Evolutionary conservation across 2,888 invertebrate genomes (phyloP).

Genomic region (Xanthia togata): DNA sequence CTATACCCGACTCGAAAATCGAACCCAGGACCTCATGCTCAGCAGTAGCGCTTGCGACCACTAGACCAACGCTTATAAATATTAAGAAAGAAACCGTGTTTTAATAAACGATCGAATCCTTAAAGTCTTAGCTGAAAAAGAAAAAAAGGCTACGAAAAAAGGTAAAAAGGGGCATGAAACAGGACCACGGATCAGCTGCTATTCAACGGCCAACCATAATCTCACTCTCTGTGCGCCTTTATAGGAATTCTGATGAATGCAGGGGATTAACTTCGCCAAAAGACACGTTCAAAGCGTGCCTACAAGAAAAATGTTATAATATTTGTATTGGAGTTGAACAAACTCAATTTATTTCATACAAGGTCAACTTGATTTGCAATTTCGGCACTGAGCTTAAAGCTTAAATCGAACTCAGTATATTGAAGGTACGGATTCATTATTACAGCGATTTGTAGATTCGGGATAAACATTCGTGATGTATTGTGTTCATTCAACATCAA

Average conservation of each 20-base stretch:
- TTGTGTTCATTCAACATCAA: slow-evolving; percentile 38
- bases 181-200: slow-evolving; percentile 56
- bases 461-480: slow-evolving; percentile 32
- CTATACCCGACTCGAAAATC: too few species aligned
- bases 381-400: slow-evolving; percentile 14
- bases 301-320: slow-evolving; percentile 61
- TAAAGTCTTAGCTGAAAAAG: slow-evolving; percentile 56
- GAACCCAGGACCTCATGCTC: too few species aligned
- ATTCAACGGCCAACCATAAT: slow-evolving; percentile 72
- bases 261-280: slow-evolving; percentile 70
- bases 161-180: slow-evolving; percentile 64
- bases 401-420: slow-evolving; percentile 30
- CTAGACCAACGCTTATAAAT: not conserved
- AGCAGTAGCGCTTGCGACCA: too few species aligned
- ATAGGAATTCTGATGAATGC: slow-evolving; percentile 71
- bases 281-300: slow-evolving; percentile 55
- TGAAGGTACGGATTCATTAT: slow-evolving; percentile 34
- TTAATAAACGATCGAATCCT: slow-evolving; percentile 42
- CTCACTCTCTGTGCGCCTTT: slow-evolving; percentile 67
- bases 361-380: slow-evolving; percentile 36
- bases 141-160: slow-evolving; percentile 62
- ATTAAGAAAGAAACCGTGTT: slow-evolving; percentile 1
- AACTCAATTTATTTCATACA: slow-evolving; percentile 59
- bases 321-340: slow-evolving; percentile 61
- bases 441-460: slow-evolving; percentile 34